Base-by-base conservation (phyloP, 2,888 invertebrate genomes). In the Heliconius hortense region DNA sequence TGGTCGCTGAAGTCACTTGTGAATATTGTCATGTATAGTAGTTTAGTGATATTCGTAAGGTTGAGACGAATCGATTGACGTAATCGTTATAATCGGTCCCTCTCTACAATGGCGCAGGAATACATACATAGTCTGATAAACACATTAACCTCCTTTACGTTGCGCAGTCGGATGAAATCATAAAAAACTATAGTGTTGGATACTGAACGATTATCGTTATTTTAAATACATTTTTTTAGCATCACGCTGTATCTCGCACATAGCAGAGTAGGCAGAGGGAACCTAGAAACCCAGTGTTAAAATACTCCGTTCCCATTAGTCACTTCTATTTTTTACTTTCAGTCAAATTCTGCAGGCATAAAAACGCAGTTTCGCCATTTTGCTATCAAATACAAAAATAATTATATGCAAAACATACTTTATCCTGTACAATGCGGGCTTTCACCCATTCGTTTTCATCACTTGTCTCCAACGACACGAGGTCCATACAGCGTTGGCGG, bases 381-480 rank as follows among this genome's bases (percentile, higher is more conserved):
- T 26, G 60, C 26, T 60, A 26, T 60, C 15, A 60, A 60, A 60
- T 60, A 60, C 26, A 59, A 56, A 48, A 56, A 10, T 60, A 15
- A 24, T 24, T 59, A 26, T 63, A 63, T 66, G 21, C 13, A 39
- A 39, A 31, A n/a, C 35, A 48, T 94, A 97, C 97, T 95, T 96
- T 96, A 85, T 96, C 96, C 82, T 96, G 95, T 3, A 96, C 96
- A 81, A 98, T 95, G 81, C 96, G 95, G 77, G 96, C 95, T 88
- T 98, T 97, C 85, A 98, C 95, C 96, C 97, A 97, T 88, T 97
- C 97, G 86, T 98, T 98, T 89, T 98, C 97, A 74, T 96, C 96
- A 81, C 96, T 96, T 74, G 97, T 97, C 91, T 98, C 98, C 83
- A 98, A 88, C 4, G 97, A 97, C 67, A 98, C 96, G 70, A 97